phyloP scores from a whole-genome alignment of 2,888 invertebrate species.

The Nysson spinosus region DNA sequence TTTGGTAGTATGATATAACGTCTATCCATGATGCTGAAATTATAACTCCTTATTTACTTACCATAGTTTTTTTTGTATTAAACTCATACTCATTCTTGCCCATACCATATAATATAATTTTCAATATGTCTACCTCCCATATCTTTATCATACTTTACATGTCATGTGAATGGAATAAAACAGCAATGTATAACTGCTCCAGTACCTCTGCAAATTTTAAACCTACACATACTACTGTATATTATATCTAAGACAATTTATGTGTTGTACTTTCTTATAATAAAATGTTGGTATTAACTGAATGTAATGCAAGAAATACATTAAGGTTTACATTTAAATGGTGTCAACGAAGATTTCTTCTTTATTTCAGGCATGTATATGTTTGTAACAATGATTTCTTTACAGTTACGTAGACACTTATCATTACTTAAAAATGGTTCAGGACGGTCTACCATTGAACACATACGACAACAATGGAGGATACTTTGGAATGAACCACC shows the following conservation, averaged over 20 bases:
- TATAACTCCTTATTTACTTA: background rate
- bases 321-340: background rate
- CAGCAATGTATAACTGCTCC: too few species aligned
- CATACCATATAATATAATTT: too few species aligned
- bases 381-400: background rate
- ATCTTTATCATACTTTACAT: too few species aligned
- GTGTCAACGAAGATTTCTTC: background rate
- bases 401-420: slow-evolving; percentile 74
- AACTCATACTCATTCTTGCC: too few species aligned
- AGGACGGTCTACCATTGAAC: slow-evolving; percentile 80
- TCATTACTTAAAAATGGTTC: slow-evolving; percentile 71
- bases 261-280: too few species aligned
- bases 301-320: too few species aligned
- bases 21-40: background rate
- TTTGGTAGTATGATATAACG: slow-evolving; percentile 56
- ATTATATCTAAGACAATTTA: too few species aligned
- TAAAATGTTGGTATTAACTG: too few species aligned
- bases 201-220: too few species aligned
- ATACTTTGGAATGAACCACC: slow-evolving; percentile 88
- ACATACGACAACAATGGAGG: slow-evolving; percentile 82
- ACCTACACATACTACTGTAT: too few species aligned
- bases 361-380: background rate
- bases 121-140: too few species aligned
- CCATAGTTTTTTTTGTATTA: background rate
- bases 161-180: too few species aligned